Evolutionary conservation across 2,797 vertebrate species (phyloP).

Genomic region (Pseudotriccus pelzelni): DNA sequence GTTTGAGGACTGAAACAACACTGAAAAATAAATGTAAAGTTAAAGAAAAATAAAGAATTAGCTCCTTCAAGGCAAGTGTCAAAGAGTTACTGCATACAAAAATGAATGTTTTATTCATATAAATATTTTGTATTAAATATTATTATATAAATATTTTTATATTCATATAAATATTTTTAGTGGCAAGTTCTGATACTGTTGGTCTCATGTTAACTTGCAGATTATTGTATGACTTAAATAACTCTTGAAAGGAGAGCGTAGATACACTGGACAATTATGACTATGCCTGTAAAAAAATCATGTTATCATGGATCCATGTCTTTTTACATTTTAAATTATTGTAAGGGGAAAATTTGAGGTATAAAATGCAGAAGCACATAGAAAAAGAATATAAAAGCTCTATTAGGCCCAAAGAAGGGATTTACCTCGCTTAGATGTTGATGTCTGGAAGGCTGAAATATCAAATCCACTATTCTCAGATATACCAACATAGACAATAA

Average conservation of each 20-base stretch:
- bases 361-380: neutral
- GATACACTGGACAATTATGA: neutral
- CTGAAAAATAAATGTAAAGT: neutral
- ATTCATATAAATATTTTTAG: neutral
- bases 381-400: neutral
- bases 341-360: neutral
- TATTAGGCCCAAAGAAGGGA: neutral
- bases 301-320: neutral
- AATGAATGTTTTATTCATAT: neutral
- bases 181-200: neutral
- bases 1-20: neutral
- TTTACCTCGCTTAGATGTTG: neutral
- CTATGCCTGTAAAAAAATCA: neutral
- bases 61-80: neutral
- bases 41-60: neutral
- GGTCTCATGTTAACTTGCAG: neutral
- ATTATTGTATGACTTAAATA: neutral
- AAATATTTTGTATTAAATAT: neutral
- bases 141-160: neutral
- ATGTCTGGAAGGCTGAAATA: neutral
- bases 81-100: neutral
- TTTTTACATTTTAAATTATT: neutral
- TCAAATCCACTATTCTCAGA: neutral
- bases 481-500: neutral
- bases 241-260: neutral